phyloP scores from a whole-genome alignment of 2,113 vertebrate genomes.

The Castor canadensis region DNA sequence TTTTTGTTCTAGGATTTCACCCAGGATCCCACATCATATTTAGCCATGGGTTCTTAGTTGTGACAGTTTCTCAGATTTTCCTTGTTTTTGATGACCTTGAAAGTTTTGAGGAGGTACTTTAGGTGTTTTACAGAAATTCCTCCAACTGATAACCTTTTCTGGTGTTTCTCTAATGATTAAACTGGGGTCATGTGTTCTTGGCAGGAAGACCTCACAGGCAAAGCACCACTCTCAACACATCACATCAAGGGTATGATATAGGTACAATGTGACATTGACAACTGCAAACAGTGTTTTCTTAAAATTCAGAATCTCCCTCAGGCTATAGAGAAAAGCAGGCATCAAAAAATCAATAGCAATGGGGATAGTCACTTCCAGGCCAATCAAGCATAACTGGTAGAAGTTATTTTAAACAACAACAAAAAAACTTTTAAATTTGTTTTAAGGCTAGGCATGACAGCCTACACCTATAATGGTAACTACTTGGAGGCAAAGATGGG shows the following conservation, averaged over 20 bases:
- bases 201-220: neutral
- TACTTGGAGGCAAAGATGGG: no score
- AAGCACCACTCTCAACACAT: neutral
- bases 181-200: neutral
- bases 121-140: neutral
- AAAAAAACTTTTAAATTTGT: no score
- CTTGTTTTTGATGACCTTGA: slow-evolving; percentile 6
- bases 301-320: neutral
- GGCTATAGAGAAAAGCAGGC: neutral
- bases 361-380: neutral
- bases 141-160: neutral
- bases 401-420: neutral
- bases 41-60: neutral
- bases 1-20: neutral
- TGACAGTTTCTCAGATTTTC: neutral
- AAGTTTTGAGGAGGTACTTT: neutral
- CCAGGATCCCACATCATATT: neutral
- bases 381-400: neutral
- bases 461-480: no score
- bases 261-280: neutral
- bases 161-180: neutral
- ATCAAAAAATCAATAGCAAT: neutral
- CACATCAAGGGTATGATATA: neutral
- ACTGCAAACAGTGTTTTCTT: neutral
- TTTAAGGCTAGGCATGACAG: no score